Base-by-base conservation (phyloP, 1,140 invertebrate species). In the Neodiprion virginianus region DNA sequence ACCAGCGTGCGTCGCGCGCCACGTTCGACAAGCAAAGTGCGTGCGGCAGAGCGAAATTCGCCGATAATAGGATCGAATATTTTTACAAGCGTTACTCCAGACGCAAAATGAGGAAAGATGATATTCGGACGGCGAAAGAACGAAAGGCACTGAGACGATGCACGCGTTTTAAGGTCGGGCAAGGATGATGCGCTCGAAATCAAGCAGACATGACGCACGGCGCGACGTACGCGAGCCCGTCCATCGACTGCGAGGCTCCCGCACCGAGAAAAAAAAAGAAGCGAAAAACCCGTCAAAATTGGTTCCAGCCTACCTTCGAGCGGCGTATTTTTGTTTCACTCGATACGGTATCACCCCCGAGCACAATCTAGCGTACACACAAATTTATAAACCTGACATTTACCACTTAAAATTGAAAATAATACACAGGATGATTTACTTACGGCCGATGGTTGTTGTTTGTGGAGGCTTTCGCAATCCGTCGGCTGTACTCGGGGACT, bases 401-500 rank as follows among this genome's bases (percentile, higher is more conserved):
- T 72, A 72, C 69, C 66, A 74, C 66, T 72, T 69, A 77, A 72
- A 49, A n/a, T 11, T 74, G 14, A 40, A 48, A 76, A 76, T 65
- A 76, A 78, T 80, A 75, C 80, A 83, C 79, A 82, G 79, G 81
- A 81, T 76, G 77, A 77, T 83, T 85, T 85, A 87, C 87, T 88
- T 87, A 88, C 87, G 85, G 82, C 81, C 85, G 86, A 86, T 82
- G 85, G 85, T 87, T 84, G 86, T 86, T 87, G 86, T 88, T 84
- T 83, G 86, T 86, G 87, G 85, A 82, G 84, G 82, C 85, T 87
- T 87, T 86, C 85, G 83, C 85, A 83, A 84, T 81, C 81, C 81
- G 77, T 86, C 85, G 84, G 79, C 79, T 75, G 76, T 77, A 76
- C 77, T 86, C 83, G 84, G 81, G 48, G 74, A 79, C 80, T 81